A percentile compares a stretch with the other conserved stretches of the same genome.
phyloP scores from a whole-genome alignment of 2,113 vertebrate species.

The Lutjanus erythropterus region DNA sequence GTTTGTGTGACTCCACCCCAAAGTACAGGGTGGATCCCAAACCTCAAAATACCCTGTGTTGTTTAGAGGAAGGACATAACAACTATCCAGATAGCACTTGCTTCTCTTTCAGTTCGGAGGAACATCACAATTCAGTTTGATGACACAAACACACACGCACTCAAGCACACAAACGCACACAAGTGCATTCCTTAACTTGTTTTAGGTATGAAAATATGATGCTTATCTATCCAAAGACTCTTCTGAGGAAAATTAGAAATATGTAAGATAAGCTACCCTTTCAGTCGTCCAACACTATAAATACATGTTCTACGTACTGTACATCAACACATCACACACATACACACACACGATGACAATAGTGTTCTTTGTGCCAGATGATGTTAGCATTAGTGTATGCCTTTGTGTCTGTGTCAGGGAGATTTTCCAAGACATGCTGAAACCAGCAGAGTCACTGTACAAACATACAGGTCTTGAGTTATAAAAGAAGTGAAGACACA shows the following conservation, averaged over 20 bases:
- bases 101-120: slow-evolving; percentile 44
- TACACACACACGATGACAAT: slow-evolving; percentile 1
- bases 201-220: slow-evolving; percentile 44
- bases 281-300: not conserved
- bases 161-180: slow-evolving; percentile 7
- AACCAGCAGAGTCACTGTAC: slow-evolving; percentile 52
- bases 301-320: too few species aligned
- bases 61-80: slow-evolving; percentile 70
- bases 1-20: slow-evolving; percentile 78
- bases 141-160: not conserved
- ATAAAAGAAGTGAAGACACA: slow-evolving; percentile 31
- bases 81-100: slow-evolving; percentile 62
- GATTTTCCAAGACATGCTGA: slow-evolving; percentile 38
- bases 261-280: not conserved
- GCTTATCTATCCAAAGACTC: slow-evolving; percentile 16
- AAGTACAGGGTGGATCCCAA: slow-evolving; percentile 83
- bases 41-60: slow-evolving; percentile 81
- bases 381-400: not conserved
- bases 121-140: slow-evolving; percentile 24
- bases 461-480: slow-evolving; percentile 46
- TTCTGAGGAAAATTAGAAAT: slow-evolving; percentile 34
- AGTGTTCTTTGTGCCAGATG: slow-evolving; percentile 7
- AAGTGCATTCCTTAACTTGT: not conserved
- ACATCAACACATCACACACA: not conserved
- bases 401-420: slow-evolving; percentile 43